These are phyloP conservation scores for Tenualosa thibaudeaui DNA, from an alignment of 2,797 vertebrate genomes.

Conservation along the genomic window DNA sequence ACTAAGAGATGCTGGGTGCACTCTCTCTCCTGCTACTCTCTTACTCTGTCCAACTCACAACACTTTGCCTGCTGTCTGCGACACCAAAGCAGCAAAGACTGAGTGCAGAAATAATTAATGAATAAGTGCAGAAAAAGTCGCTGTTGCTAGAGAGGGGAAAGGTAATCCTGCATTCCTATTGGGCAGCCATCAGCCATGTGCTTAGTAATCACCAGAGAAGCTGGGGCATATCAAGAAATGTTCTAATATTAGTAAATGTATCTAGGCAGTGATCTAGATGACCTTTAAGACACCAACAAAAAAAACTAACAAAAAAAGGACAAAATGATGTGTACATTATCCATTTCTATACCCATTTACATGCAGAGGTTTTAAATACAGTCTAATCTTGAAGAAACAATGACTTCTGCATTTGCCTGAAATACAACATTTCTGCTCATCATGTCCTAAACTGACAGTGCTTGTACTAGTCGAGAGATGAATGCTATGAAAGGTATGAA, in stretches of 20 bases:
- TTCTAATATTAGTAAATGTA: slow-evolving; percentile 86
- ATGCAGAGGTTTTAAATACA: background rate
- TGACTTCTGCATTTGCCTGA: background rate
- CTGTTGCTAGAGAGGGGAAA: slow-evolving; percentile 82
- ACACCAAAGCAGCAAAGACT: slow-evolving; percentile 58
- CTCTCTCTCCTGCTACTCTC: slow-evolving; percentile 41
- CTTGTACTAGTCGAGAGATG: background rate
- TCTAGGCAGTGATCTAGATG: slow-evolving; percentile 77
- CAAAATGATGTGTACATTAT: background rate
- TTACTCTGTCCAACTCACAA: slow-evolving; percentile 55
- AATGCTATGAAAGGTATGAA: no score
- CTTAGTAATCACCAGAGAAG: slow-evolving; percentile 74
- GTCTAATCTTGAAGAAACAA: background rate
- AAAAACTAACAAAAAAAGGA: background rate
- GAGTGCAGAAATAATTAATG: slow-evolving; percentile 76
- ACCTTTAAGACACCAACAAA: slow-evolving; percentile 43
- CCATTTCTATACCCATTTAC: background rate
- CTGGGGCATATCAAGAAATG: slow-evolving; percentile 80
- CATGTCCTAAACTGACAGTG: background rate
- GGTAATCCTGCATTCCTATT: slow-evolving; percentile 69
- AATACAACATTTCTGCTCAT: background rate
- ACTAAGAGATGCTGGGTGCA: slow-evolving; percentile 54
- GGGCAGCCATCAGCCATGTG: slow-evolving; percentile 73
- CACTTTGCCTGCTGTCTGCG: slow-evolving; percentile 67
- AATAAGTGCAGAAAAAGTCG: slow-evolving; percentile 76